Evolutionary conservation across 2,888 invertebrate genomes (phyloP).

Genomic region (Ctena decussata): DNA sequence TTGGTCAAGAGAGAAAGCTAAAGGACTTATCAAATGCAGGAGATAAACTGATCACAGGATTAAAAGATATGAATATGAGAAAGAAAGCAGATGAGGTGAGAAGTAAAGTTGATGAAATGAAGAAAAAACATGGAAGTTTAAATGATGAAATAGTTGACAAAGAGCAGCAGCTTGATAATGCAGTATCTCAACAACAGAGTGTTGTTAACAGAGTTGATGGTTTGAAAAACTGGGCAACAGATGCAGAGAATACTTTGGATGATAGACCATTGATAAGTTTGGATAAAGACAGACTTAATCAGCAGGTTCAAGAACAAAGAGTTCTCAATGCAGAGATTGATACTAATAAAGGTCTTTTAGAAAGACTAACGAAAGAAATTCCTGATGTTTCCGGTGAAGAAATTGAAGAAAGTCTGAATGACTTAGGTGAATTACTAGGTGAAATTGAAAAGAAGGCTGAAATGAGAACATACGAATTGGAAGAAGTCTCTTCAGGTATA

Average conservation of each 20-base stretch:
- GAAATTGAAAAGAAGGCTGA: conserved; percentile 77
- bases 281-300: conserved; percentile 94
- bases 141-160: conserved; percentile 77
- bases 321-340: conserved; percentile 87
- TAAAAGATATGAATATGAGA: conserved; percentile 90
- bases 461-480: conserved; percentile 73
- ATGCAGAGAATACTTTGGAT: conserved; percentile 77
- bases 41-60: conserved; percentile 92
- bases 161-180: conserved; percentile 79
- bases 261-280: conserved; percentile 91
- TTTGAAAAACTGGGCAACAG: conserved; percentile 77
- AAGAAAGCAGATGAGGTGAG: conserved; percentile 75
- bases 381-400: conserved; percentile 74
- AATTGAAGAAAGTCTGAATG: conserved; percentile 66
- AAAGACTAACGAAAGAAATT: conserved; percentile 76
- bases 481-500: conserved; percentile 73
- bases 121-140: conserved; percentile 75
- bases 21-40: conserved; percentile 89
- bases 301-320: conserved; percentile 95
- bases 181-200: conserved; percentile 82
- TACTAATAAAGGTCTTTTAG: conserved; percentile 80
- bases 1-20: conserved; percentile 82
- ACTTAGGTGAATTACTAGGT: conserved; percentile 65
- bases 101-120: conserved; percentile 65
- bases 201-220: conserved; percentile 81